These are phyloP conservation scores for Apodemia duryi DNA, from an alignment of 2,888 invertebrate species.

Conservation along the genomic window DNA sequence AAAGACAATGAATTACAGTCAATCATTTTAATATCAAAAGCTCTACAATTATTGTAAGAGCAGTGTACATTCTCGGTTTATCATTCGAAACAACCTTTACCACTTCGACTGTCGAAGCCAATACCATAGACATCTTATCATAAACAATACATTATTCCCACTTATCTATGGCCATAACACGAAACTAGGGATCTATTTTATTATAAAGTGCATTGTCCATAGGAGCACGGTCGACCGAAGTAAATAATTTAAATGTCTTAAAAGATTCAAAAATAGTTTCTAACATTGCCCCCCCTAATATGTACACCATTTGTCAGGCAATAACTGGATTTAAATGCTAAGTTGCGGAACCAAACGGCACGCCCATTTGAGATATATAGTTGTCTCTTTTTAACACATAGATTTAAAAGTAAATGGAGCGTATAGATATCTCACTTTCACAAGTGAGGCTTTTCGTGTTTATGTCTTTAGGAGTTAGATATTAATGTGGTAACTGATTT, in stretches of 20 bases:
- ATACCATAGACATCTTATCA: constrained; percentile 74
- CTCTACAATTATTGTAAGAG: constrained; percentile 55
- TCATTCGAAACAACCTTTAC: constrained; percentile 68
- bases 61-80: constrained; percentile 52
- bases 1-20: constrained; percentile 7
- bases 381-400: constrained; percentile 41
- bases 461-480: constrained; percentile 52
- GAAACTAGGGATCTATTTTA: constrained; percentile 73
- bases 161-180: constrained; percentile 74
- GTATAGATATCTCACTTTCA: constrained; percentile 48
- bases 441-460: constrained; percentile 53
- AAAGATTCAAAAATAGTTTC: constrained; percentile 80
- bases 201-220: constrained; percentile 78
- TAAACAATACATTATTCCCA: constrained; percentile 70
- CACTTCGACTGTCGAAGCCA: constrained; percentile 64
- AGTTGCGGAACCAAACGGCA: constrained; percentile 60
- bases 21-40: constrained; percentile 38
- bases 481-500: constrained; percentile 52
- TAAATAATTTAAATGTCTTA: constrained; percentile 80
- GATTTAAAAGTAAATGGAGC: constrained; percentile 18
- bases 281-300: constrained; percentile 78
- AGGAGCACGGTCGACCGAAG: constrained; percentile 67
- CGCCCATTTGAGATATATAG: constrained; percentile 54
- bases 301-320: constrained; percentile 79
- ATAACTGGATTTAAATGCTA: constrained; percentile 77